Percentiles rank a stretch among this genome's conserved stretches.
Evolutionary conservation across 2,113 vertebrate species (phyloP).

Genomic region (Circaetus gallicus): DNA sequence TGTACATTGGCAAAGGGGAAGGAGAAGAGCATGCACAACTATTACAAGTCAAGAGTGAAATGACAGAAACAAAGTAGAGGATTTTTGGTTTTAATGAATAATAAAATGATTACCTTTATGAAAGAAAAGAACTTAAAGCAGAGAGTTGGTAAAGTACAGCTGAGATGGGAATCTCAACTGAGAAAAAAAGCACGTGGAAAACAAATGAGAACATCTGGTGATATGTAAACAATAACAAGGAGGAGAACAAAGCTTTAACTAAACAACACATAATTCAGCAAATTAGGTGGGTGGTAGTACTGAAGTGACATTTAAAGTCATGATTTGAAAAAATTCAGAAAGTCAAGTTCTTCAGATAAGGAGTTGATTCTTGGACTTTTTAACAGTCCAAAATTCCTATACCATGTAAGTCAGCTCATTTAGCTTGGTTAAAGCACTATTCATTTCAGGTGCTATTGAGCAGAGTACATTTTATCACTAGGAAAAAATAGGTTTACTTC

Average conservation of each 20-base stretch:
- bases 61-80: background rate
- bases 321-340: background rate
- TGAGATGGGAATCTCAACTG: background rate
- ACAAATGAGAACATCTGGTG: constrained; percentile 49
- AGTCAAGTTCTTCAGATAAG: background rate
- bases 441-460: background rate
- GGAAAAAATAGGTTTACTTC: background rate
- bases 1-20: background rate
- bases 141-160: background rate
- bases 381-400: background rate
- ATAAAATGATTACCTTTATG: background rate
- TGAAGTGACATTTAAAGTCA: background rate
- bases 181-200: background rate
- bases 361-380: background rate
- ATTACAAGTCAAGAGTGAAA: background rate
- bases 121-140: background rate
- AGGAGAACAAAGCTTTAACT: constrained; percentile 40
- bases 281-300: constrained; percentile 28
- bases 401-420: background rate
- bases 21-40: background rate
- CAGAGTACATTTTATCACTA: background rate
- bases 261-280: constrained; percentile 46
- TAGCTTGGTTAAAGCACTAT: background rate
- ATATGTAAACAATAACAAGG: constrained; percentile 49
- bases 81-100: background rate